Base-by-base conservation (phyloP, 2,888 invertebrate genomes). In the Sphaerophoria taeniata region DNA sequence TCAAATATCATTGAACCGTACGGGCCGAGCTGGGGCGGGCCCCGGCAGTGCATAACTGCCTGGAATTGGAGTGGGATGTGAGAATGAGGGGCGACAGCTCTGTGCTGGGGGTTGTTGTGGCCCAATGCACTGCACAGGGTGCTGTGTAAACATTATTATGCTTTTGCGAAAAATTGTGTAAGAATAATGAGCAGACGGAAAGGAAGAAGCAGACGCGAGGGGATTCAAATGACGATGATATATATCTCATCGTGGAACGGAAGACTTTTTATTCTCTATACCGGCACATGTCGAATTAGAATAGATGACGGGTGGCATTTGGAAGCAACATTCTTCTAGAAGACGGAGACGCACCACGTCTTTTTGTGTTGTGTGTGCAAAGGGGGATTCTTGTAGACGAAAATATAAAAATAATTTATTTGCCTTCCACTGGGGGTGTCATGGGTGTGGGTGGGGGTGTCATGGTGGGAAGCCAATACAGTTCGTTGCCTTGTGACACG, bases 401-500 rank as follows among this genome's bases (percentile, higher is more conserved):
- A 31, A 33, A 24, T 16, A 63, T 76, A 67, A 70, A 43, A 78
- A 65, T 43, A 84, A 79, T 79, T 75, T 84, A 76, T 84, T 76
- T 84, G 63, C 75, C 56, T 36, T 16, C 2, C 49, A 43, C 34
- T 14, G 31, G 31, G 9, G 47, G 9, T 67, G 67, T 47, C 49
- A 56, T 16, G 55, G 36, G 11, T 36, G 6, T 4, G 14, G 6
- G 9, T 5, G 39, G 3, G 11, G 43, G 4, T 39, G 60, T 24
- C n/a, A 16, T 16, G 14, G 49, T 51, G 11, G 9, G 12, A 39
- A 67, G 67, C 14, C 31, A 76, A 14, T 60, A 58, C 71, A 84
- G 84, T 84, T 84, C 84, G 79, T 84, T 84, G 84, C 71, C 84
- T 84, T 72, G 60, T 73, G 61, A 71, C 78, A 77, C 77, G 78